Evolutionary conservation across 2,888 invertebrate species (phyloP).

Genomic region (Dryocosmus kuriphilus): DNA sequence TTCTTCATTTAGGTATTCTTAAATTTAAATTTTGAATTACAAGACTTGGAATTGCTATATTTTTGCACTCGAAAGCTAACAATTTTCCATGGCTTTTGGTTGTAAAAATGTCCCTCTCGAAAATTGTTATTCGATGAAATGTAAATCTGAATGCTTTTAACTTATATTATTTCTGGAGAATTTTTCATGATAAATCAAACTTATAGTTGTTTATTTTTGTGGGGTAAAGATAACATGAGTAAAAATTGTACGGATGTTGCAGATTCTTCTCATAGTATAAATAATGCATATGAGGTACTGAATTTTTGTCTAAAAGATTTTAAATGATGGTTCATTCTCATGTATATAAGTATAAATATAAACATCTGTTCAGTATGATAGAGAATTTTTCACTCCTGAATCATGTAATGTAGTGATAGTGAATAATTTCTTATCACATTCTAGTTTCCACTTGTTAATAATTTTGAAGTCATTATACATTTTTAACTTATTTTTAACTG

Average conservation of each 20-base stretch:
- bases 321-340: conserved; percentile 48
- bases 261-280: conserved; percentile 49
- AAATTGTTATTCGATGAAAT: too few species aligned
- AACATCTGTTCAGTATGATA: conserved; percentile 51
- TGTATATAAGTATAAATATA: conserved; percentile 58
- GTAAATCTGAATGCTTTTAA: not conserved
- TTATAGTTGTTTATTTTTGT: not conserved
- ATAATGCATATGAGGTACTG: conserved; percentile 52
- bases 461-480: conserved; percentile 1
- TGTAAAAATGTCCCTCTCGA: too few species aligned
- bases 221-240: conserved; percentile 40
- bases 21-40: too few species aligned
- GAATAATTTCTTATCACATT: not conserved
- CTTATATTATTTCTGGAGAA: not conserved
- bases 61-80: too few species aligned
- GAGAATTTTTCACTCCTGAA: conserved; percentile 2
- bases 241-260: conserved; percentile 51
- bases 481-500: not conserved
- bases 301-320: conserved; percentile 52
- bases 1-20: too few species aligned
- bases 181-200: not conserved
- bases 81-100: too few species aligned
- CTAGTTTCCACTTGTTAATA: not conserved
- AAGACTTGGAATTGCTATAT: too few species aligned
- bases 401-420: not conserved